Evolutionary conservation across 2,113 vertebrate genomes (phyloP), one percentile per base, ranked within the genome.

Genomic region (Catharus bicknelli): DNA sequence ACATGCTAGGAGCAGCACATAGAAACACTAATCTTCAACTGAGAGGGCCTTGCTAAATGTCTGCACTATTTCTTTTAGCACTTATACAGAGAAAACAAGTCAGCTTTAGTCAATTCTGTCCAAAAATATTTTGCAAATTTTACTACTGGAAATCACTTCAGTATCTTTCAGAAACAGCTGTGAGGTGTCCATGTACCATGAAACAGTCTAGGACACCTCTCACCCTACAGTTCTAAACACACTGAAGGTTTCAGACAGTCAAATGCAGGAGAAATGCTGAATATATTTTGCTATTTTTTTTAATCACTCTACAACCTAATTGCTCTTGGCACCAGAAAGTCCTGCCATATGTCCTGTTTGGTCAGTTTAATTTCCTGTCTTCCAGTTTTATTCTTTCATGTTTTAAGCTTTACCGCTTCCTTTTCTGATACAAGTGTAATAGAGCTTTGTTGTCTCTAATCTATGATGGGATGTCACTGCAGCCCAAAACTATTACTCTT

Each of bases 111-210:
- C 11, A 36, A 29, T 42, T 36, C 32, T 77, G 42, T 64, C 9
- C 3, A 66, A 73, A 58, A 29, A 27, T 13, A 12, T 16, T 59
- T 68, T 72, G n/a, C n/a, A n/a, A 30, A 10, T 23, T 58, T 76
- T 27, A 50, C 30, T 19, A 20, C 7, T 45, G 15, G 59, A 73
- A 86, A 72, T 32, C 30, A 27, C 16, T 78, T 5, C 18, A 45
- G 7, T 26, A 15, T 55, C 30, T 10, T 62, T 59, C 17, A 82
- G 38, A 70, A 30, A 55, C 13, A 76, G 38, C 32, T 55, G 22
- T 20, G 48, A 75, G 30, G n/a, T 36, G n/a, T 38, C 57, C 2
- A 2, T 13, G 3, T 20, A 6, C 11, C 67, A 45, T 3, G 1
- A 42, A 61, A 11, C 22, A 64, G 29, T 4, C 25, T 34, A 50